phyloP scores from a whole-genome alignment of 2,888 invertebrate species.

The Scaptomyza flava region DNA sequence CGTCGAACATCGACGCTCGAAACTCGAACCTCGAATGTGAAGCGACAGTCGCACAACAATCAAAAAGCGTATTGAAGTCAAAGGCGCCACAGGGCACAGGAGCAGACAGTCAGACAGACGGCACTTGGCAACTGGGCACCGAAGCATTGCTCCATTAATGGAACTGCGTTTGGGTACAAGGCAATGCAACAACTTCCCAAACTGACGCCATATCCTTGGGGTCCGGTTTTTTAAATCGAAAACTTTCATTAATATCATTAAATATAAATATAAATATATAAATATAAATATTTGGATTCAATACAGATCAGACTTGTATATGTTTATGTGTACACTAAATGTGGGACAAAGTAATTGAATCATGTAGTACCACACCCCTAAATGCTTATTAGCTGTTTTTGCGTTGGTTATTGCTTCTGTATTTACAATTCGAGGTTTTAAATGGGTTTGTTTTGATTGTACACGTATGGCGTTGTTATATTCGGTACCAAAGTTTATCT shows the following conservation, averaged over 20 bases:
- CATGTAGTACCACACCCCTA: too few relatives aligned
- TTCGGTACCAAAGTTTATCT: too few relatives aligned
- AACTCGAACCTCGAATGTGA: constrained; percentile 15
- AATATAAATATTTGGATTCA: too few relatives aligned
- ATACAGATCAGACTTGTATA: too few relatives aligned
- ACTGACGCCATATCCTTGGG: constrained; percentile 72
- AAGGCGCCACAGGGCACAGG: constrained; percentile 65
- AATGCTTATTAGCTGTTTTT: too few relatives aligned
- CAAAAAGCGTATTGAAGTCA: constrained; percentile 74
- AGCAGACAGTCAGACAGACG: constrained; percentile 12
- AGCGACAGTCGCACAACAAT: constrained; percentile 67
- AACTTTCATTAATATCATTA: too few relatives aligned
- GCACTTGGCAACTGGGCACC: constrained; percentile 34
- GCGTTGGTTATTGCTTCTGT: too few relatives aligned
- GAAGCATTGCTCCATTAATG: constrained; percentile 25
- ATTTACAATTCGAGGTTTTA: too few relatives aligned
- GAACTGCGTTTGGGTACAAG: constrained; percentile 29
- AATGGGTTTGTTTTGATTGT: too few relatives aligned
- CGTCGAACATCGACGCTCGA: constrained; percentile 23
- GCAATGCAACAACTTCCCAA: constrained; percentile 73
- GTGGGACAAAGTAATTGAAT: too few relatives aligned
- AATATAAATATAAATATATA: constrained; percentile 14
- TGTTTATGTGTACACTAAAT: too few relatives aligned
- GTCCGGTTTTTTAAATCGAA: constrained; percentile 55
- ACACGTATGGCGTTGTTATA: too few relatives aligned